Conservation (phyloP, 1,140 invertebrate genomes). For the Pachypeltis micranthus region DNA sequence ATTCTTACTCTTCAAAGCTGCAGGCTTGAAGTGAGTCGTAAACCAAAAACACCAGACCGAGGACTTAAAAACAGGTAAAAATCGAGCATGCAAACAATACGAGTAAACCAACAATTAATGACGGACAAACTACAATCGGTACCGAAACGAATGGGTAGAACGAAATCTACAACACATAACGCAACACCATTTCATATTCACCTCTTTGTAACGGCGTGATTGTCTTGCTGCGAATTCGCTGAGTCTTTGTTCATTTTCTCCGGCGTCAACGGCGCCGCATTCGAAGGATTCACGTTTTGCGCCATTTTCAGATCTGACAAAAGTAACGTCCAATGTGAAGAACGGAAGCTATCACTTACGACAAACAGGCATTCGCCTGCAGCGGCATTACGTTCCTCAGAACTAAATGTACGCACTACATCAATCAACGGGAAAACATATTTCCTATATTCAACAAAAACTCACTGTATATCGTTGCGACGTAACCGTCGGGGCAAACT, state of each 20-base stretch:
- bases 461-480: neutral
- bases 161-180: too few species aligned
- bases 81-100: neutral
- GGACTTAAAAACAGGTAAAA: neutral
- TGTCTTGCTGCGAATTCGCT: slow-evolving; percentile 58
- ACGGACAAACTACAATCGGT: neutral
- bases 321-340: neutral
- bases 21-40: neutral
- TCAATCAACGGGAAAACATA: neutral
- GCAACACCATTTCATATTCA: too few species aligned
- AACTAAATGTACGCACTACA: neutral
- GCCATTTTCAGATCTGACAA: slow-evolving; percentile 44
- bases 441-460: neutral
- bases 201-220: slow-evolving; percentile 77
- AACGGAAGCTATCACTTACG: neutral
- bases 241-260: slow-evolving; percentile 60
- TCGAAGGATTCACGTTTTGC: slow-evolving; percentile 70
- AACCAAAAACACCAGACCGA: neutral
- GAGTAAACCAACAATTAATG: neutral
- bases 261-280: slow-evolving; percentile 45
- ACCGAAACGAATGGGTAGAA: slow-evolving; percentile 13
- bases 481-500: neutral
- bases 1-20: neutral
- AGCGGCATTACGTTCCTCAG: too few species aligned
- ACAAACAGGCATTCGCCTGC: neutral